Percentiles rank a stretch among this genome's conserved stretches.
phyloP scores from a whole-genome alignment of 2,888 invertebrate species.

The Eupithecia centaureata region DNA sequence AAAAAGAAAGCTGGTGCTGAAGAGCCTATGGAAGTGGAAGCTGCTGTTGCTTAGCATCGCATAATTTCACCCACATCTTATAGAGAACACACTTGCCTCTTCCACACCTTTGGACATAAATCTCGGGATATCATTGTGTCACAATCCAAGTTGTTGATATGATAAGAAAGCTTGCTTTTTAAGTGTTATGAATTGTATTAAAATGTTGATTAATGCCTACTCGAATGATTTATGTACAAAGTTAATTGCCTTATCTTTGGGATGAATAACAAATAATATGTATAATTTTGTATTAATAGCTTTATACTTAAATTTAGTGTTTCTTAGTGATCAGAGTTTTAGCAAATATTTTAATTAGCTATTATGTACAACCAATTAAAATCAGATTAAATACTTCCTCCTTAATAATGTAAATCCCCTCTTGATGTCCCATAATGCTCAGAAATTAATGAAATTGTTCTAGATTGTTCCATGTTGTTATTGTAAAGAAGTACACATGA shows the following conservation, averaged over 20 bases:
- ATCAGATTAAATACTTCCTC: background rate
- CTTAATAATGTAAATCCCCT: background rate
- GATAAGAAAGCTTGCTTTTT: conserved; percentile 22
- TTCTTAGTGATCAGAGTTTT: conserved; percentile 1
- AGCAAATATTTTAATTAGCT: background rate
- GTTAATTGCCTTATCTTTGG: conserved; percentile 42
- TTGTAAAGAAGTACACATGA: conserved; percentile 66
- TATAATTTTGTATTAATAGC: conserved; percentile 10
- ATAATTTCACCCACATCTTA: conserved; percentile 45
- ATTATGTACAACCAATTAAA: background rate
- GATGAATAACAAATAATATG: conserved; percentile 23
- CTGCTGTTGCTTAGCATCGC: conserved; percentile 77
- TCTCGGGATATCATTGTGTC: conserved; percentile 35
- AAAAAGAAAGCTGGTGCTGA: conserved; percentile 90
- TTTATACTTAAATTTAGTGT: background rate
- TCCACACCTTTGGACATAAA: conserved; percentile 43
- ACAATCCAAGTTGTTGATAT: conserved; percentile 28
- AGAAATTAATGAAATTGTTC: background rate
- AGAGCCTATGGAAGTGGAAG: conserved; percentile 85
- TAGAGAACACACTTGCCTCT: conserved; percentile 51
- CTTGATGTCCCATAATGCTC: background rate
- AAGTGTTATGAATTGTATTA: conserved; percentile 34
- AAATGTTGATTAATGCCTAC: conserved; percentile 38
- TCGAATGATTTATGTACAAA: conserved; percentile 46
- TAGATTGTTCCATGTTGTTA: conserved; percentile 26